These are phyloP conservation scores for Oxyruncus cristatus DNA, from an alignment of 2,113 vertebrate species.

Conservation along the genomic window DNA sequence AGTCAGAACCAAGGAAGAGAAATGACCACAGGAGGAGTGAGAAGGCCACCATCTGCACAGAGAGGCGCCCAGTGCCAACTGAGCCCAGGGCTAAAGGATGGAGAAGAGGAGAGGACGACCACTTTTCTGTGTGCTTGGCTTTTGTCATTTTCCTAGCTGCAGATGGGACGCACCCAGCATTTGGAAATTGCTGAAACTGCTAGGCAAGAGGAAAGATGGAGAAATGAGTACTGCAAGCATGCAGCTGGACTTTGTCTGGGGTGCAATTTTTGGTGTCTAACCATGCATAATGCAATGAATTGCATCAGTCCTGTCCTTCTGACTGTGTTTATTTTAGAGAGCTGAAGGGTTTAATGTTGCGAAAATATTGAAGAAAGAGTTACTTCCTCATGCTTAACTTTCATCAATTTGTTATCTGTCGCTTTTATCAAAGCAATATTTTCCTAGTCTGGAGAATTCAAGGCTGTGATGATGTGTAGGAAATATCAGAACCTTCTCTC, in stretches of 20 bases:
- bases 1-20: slow-evolving; percentile 45
- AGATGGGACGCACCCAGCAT: neutral
- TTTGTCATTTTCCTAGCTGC: slow-evolving; percentile 23
- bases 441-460: neutral
- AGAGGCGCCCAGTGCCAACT: slow-evolving; percentile 43
- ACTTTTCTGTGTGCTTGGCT: neutral
- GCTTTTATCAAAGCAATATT: slow-evolving; percentile 37
- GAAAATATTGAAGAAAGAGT: neutral
- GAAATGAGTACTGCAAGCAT: neutral
- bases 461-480: neutral
- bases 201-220: slow-evolving; percentile 36
- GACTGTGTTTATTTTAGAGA: neutral
- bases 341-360: neutral
- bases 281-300: neutral
- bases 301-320: neutral
- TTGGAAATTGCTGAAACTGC: slow-evolving; percentile 23
- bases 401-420: neutral
- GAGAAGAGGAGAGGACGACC: neutral
- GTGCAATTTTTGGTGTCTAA: neutral
- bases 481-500: neutral
- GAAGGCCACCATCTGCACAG: slow-evolving; percentile 72
- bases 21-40: slow-evolving; percentile 45
- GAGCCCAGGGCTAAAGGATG: slow-evolving; percentile 2
- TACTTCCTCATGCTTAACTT: slow-evolving; percentile 7
- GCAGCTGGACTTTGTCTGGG: neutral